Base-by-base conservation (phyloP, 2,113 vertebrate genomes). In the Mesembrinibis cayennensis region DNA sequence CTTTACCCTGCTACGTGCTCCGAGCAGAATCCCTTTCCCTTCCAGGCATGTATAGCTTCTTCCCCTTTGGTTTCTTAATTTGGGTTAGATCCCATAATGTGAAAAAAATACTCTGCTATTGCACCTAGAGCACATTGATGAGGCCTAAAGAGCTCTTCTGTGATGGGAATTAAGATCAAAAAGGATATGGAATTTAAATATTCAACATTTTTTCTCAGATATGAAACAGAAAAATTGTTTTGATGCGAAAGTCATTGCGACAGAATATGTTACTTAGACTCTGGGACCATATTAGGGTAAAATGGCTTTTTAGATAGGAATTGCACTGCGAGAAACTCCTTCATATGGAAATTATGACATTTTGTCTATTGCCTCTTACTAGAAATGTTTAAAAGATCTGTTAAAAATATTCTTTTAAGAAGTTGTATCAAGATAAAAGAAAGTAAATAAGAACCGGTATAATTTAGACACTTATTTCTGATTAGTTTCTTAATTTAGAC, bases 141-240 rank as follows among this genome's bases (percentile, higher is more conserved):
- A 95, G 80, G 78, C 93, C 94, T 95, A 96, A 97, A 97, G 91
- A 95, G 88, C 67, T 93, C 82, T 71, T 94, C 95, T 90, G 89
- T 84, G 87, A 87, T 96, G 94, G 96, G 93, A 97, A 97, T 96
- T 94, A 92, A 97, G 95, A 97, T 97, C 93, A 97, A 97, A 97
- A 97, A 92, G 91, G 93, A 96, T 93, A 89, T 30, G 74, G 69
- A 94, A 86, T 95, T 96, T 94, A 97, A 97, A 95, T 97, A 97
- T 97, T 96, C 95, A 96, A 83, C 92, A 73, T 94, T 90, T 89
- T 89, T 94, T 90, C 83, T 93, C 21, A 6, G 74, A 93, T 96
- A 82, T 95, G 90, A 92, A 95, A 96, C 71, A 95, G 89, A 95
- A 95, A 95, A 97, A 91, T n/a, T 95, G 91, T 95, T 95, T 97